Evolutionary conservation across 2,113 vertebrate genomes (phyloP).

Genomic region (Mionectes macconnelli): DNA sequence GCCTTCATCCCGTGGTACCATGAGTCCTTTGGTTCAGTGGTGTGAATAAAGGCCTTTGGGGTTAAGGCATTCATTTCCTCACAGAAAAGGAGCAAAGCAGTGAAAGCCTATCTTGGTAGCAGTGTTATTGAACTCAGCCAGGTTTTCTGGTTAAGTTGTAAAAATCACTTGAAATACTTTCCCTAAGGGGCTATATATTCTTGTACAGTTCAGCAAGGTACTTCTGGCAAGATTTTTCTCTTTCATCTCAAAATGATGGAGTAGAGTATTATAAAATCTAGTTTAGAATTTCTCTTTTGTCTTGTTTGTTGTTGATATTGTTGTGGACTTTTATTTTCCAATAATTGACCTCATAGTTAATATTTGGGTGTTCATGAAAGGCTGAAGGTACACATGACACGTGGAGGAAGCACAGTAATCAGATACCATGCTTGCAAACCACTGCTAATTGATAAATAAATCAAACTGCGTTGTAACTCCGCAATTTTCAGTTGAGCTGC

Average conservation of each 20-base stretch:
- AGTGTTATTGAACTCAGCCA: not conserved
- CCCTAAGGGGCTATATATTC: not conserved
- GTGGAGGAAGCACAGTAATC: not conserved
- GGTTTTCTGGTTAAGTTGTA: slow-evolving; percentile 13
- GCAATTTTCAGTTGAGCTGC: not conserved
- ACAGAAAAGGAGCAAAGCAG: not conserved
- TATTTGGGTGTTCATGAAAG: not conserved
- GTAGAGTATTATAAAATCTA: not conserved
- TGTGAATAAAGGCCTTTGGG: not conserved
- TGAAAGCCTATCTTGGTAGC: not conserved
- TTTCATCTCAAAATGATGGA: slow-evolving; percentile 28
- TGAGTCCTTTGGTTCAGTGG: not conserved
- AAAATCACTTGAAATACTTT: slow-evolving; percentile 20
- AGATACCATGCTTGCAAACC: slow-evolving; percentile 9
- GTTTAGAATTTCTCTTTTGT: not conserved
- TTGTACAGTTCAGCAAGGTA: slow-evolving; percentile 11
- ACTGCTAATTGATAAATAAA: slow-evolving; percentile 10
- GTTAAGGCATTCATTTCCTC: not conserved
- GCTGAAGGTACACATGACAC: not conserved
- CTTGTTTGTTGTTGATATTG: not conserved
- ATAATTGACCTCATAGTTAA: not conserved
- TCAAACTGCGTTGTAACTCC: not conserved
- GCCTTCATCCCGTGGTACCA: not conserved
- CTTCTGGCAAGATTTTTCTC: not conserved
- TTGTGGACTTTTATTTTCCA: not conserved